Percentiles rank a stretch among this genome's conserved stretches.
phyloP scores from a whole-genome alignment of 1,140 invertebrate genomes.

The Cyclargus thomasi region DNA sequence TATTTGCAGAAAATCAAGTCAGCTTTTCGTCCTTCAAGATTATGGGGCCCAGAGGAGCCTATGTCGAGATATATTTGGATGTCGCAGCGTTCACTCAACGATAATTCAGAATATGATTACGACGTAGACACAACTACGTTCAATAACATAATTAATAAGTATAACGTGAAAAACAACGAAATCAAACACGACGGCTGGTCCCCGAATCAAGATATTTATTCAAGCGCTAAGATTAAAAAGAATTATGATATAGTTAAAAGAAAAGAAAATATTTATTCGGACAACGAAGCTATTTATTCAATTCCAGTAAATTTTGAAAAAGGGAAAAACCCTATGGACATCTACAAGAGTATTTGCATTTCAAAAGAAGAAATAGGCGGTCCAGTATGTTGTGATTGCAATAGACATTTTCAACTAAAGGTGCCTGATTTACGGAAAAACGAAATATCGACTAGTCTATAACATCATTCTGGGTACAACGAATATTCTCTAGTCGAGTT shows the following conservation, averaged over 20 bases:
- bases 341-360: constrained; percentile 62
- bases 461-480: constrained; percentile 41
- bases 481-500: constrained; percentile 53
- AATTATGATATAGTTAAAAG: constrained; percentile 35
- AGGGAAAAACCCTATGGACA: constrained; percentile 40
- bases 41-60: constrained; percentile 67
- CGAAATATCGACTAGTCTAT: constrained; percentile 62
- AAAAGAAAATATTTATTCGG: constrained; percentile 34
- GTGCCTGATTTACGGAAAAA: constrained; percentile 57
- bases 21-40: constrained; percentile 55
- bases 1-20: constrained; percentile 59
- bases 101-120: constrained; percentile 41
- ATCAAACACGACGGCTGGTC: constrained; percentile 47
- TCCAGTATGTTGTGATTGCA: constrained; percentile 56
- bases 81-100: constrained; percentile 54
- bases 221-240: constrained; percentile 41
- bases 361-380: constrained; percentile 55
- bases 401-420: constrained; percentile 66
- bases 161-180: constrained; percentile 38
- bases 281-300: constrained; percentile 39
- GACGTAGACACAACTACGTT: constrained; percentile 50
- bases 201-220: constrained; percentile 35
- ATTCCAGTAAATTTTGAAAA: constrained; percentile 42
- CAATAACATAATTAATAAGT: constrained; percentile 42
- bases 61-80: constrained; percentile 64